phyloP scores from a whole-genome alignment of 2,888 invertebrate species.

The Halictus ligatus region DNA sequence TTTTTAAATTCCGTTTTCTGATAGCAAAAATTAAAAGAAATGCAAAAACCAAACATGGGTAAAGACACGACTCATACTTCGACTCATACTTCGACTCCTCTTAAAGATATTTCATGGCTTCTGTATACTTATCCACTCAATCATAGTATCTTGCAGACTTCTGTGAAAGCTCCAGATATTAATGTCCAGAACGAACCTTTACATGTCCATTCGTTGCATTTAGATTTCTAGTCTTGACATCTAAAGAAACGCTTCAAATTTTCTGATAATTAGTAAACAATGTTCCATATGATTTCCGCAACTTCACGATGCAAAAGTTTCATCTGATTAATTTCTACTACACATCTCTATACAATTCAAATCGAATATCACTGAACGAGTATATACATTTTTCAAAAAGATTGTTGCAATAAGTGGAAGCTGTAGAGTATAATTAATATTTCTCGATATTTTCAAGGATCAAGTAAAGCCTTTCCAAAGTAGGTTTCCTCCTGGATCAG shows the following conservation, averaged over 20 bases:
- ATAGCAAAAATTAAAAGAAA: background rate
- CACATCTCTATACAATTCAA: background rate
- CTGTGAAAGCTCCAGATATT: constrained; percentile 1
- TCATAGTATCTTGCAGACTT: constrained; percentile 11
- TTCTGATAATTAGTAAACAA: constrained; percentile 19
- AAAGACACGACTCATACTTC: constrained; percentile 16
- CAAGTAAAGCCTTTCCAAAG: background rate
- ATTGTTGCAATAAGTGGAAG: background rate
- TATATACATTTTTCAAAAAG: background rate
- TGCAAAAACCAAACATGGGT: background rate
- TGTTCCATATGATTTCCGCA: background rate
- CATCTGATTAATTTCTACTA: background rate
- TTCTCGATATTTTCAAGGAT: background rate
- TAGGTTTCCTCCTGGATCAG: constrained; percentile 2
- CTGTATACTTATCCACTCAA: constrained; percentile 8
- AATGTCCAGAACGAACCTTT: background rate
- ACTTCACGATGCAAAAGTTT: background rate
- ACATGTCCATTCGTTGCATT: constrained; percentile 13
- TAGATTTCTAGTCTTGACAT: constrained; percentile 11
- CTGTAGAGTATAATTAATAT: background rate
- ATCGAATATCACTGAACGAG: background rate
- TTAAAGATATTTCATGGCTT: constrained; percentile 14
- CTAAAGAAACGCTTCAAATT: constrained; percentile 10
- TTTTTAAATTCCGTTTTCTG: background rate
- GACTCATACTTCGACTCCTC: constrained; percentile 12